Base-by-base conservation (phyloP, 2,113 vertebrate genomes). In the Blennius ocellaris region DNA sequence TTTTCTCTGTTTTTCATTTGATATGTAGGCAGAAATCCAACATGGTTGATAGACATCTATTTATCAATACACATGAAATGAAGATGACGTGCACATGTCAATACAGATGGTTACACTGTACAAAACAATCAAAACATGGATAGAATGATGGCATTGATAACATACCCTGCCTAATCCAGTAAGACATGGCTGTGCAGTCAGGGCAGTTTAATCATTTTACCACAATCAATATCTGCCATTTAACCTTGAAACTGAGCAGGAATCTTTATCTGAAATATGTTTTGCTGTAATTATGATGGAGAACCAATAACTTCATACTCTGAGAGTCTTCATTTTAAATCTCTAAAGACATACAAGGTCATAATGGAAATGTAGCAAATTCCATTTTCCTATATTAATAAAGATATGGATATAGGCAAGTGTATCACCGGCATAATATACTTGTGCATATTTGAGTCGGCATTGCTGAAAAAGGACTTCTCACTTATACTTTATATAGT, bases 151-250 rank as follows among this genome's bases (percentile, higher is more conserved):
- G 16, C 38, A 67, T 1, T 69, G 69, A 82, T 57, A 65, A 73
- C 63, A 61, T 66, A 69, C 14, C 44, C 72, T 21, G 68, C 47
- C 66, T 71, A 61, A 76, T 80, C 70, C 63, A 54, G 40, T 54
- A 12, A 66, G 60, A 69, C 65, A 51, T 51, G 55, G 69, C 15
- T 36, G 39, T 50, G 37, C 52, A 36, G 39, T 15, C 39, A 37
- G 58, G 40, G 58, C 37, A 55, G 54, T 17, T 41, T 50, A 78
- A 82, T 72, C 43, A 55, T 60, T 83, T 73, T 11, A 79, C 76
- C 84, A 76, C 72, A 69, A 80, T 84, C 86, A 83, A 86, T 87
- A 76, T 69, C 43, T 75, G 81, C 45, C 82, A 83, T 80, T 90
- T 84, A 81, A 76, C 41, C 61, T 84, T 61, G 64, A 61, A 73